Evolutionary conservation across 37 sponge, comb jelly and placozoan species (phyloP).

Genomic region (Agelas oroides): DNA sequence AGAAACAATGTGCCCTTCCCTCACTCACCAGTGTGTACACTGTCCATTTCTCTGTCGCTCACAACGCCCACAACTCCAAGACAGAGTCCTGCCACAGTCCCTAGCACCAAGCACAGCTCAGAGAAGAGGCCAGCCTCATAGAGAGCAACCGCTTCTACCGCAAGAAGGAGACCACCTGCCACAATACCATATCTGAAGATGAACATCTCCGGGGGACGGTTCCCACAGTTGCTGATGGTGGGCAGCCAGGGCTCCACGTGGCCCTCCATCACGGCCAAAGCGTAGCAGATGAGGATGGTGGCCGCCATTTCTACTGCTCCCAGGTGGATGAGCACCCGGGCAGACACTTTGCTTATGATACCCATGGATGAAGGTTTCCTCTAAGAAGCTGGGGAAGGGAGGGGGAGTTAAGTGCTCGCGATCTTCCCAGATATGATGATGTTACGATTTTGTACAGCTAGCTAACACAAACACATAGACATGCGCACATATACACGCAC

Average conservation of each 20-base stretch:
- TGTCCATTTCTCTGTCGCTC: constrained; percentile 57
- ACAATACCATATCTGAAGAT: constrained; percentile 76
- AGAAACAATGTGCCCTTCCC: background rate
- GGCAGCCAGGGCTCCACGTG: constrained; percentile 87
- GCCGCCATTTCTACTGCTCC: constrained; percentile 27
- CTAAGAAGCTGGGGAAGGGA: too few species aligned
- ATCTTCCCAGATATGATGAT: too few species aligned
- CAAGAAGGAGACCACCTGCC: constrained; percentile 56
- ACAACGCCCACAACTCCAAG: constrained; percentile 71
- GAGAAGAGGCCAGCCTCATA: constrained; percentile 38
- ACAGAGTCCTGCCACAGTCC: constrained; percentile 49
- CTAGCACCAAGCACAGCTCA: constrained; percentile 26
- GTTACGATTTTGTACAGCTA: too few species aligned
- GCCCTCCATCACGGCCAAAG: constrained; percentile 61
- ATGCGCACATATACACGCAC: too few species aligned
- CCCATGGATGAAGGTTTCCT: too few species aligned
- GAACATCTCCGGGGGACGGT: constrained; percentile 79
- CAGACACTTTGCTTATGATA: too few species aligned
- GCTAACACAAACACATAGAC: too few species aligned
- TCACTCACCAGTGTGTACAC: constrained; percentile 66
- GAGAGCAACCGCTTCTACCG: constrained; percentile 33
- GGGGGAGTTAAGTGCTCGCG: too few species aligned
- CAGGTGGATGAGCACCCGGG: constrained; percentile 34
- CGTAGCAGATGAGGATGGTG: constrained; percentile 84
- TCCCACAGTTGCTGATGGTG: constrained; percentile 89